Conservation (phyloP, 2,797 vertebrate genomes). For the Chloroceryle inda region DNA sequence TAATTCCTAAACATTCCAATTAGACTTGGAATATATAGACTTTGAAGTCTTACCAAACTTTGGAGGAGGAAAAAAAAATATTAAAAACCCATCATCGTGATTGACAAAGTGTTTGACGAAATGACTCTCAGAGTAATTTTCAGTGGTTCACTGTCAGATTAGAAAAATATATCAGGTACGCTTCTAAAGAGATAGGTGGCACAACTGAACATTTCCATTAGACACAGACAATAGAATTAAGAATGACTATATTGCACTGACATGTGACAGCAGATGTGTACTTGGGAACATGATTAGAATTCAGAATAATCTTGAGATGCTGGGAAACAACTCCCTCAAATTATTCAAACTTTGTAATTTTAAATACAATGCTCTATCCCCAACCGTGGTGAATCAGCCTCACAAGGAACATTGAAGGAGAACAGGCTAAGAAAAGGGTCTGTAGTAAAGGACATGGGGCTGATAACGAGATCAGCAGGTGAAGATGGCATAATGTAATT, state of each 20-base stretch:
- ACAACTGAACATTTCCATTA: conserved; percentile 16
- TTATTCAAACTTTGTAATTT: not conserved
- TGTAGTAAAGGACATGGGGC: not conserved
- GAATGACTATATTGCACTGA: not conserved
- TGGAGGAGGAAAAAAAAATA: not conserved
- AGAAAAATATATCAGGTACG: not conserved
- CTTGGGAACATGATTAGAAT: not conserved
- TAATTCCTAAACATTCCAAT: not conserved
- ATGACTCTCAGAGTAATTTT: conserved; percentile 21
- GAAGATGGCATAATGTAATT: not conserved
- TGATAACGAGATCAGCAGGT: not conserved
- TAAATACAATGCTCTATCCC: not conserved
- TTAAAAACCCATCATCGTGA: not conserved
- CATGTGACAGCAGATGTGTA: not conserved
- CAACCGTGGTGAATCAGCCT: not conserved
- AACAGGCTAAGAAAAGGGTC: not conserved
- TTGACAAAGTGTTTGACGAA: conserved; percentile 32
- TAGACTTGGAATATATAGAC: not conserved
- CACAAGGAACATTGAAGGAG: not conserved
- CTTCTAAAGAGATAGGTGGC: not conserved
- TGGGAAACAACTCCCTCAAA: not conserved
- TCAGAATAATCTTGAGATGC: not conserved
- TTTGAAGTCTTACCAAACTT: conserved; percentile 8
- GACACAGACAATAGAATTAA: conserved; percentile 13
- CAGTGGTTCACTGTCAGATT: not conserved